These are phyloP conservation scores for Caenorhabditis uteleia DNA, from an alignment of 2,888 invertebrate species.

Conservation along the genomic window DNA sequence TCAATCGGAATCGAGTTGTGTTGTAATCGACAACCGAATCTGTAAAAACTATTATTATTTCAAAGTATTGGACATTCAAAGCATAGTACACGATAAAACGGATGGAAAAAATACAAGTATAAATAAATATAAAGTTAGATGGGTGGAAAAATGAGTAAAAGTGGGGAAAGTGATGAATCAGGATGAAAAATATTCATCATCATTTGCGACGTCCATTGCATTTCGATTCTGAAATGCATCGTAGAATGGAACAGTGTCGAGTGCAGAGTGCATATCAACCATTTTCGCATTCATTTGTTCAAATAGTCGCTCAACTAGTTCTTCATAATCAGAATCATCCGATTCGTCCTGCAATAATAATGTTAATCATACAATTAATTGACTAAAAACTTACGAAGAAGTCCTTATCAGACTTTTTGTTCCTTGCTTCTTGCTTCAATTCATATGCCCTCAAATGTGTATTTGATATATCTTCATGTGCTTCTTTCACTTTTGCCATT, in stretches of 20 bases:
- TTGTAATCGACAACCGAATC: not conserved
- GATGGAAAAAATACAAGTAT: no score
- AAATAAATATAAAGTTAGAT: conserved; percentile 1
- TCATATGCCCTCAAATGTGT: conserved; percentile 40
- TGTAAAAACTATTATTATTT: conserved; percentile 18
- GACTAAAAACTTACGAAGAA: no score
- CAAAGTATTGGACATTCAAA: not conserved
- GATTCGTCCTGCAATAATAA: conserved; percentile 21
- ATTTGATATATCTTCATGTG: conserved; percentile 47
- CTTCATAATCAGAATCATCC: conserved; percentile 25
- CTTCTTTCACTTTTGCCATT: conserved; percentile 45
- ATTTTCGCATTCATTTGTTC: conserved; percentile 29
- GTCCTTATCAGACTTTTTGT: not conserved
- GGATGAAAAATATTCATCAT: conserved; percentile 32
- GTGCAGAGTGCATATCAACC: conserved; percentile 29
- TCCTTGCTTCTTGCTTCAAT: conserved; percentile 15
- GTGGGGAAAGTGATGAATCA: conserved; percentile 1
- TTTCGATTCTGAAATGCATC: conserved; percentile 21
- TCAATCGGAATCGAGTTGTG: no score
- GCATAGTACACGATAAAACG: no score
- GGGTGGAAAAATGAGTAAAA: not conserved
- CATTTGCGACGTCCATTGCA: conserved; percentile 6
- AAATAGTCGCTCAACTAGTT: conserved; percentile 21
- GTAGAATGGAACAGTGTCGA: conserved; percentile 38
- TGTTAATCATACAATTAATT: no score